Conservation (phyloP, 2,797 vertebrate genomes). For the Cirrhinus mrigala region DNA sequence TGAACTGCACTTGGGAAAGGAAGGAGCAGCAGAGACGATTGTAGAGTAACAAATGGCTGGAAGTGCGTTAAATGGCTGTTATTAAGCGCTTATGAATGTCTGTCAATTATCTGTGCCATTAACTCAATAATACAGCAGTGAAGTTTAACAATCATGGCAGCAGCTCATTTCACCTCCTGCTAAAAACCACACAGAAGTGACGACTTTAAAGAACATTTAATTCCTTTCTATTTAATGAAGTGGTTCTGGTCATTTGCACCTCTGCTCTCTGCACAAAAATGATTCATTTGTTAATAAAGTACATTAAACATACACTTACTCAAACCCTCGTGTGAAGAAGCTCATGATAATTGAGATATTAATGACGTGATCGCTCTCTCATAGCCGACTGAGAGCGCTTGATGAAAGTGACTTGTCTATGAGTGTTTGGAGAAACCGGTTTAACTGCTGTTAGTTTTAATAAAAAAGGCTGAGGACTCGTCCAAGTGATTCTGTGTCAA, state of each 20-base stretch:
- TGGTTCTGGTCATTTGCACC: conserved; percentile 76
- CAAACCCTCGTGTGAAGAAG: conserved; percentile 64
- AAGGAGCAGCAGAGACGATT: conserved; percentile 67
- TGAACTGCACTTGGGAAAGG: conserved; percentile 46
- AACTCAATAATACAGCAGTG: conserved; percentile 81
- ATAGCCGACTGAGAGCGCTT: conserved; percentile 48
- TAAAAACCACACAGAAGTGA: conserved; percentile 72
- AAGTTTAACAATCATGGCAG: conserved; percentile 78
- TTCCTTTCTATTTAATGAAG: conserved; percentile 81
- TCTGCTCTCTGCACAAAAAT: conserved; percentile 66
- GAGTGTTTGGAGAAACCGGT: not conserved
- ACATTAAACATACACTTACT: conserved; percentile 74
- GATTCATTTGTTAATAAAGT: conserved; percentile 80
- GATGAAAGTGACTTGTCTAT: not conserved
- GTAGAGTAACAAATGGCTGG: conserved; percentile 79
- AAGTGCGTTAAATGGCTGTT: conserved; percentile 83
- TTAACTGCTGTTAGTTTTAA: conserved; percentile 4
- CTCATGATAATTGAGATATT: conserved; percentile 70
- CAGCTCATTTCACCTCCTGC: conserved; percentile 72
- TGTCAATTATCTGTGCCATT: conserved; percentile 88
- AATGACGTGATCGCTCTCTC: conserved; percentile 72
- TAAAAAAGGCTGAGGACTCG: not conserved
- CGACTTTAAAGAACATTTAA: conserved; percentile 77
- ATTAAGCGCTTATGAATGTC: conserved; percentile 84
- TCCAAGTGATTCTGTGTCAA: not conserved